Evolutionary conservation across 2,888 invertebrate species (phyloP), one percentile per base, ranked within the genome.

Genomic region (Drosophila anomalata): DNA sequence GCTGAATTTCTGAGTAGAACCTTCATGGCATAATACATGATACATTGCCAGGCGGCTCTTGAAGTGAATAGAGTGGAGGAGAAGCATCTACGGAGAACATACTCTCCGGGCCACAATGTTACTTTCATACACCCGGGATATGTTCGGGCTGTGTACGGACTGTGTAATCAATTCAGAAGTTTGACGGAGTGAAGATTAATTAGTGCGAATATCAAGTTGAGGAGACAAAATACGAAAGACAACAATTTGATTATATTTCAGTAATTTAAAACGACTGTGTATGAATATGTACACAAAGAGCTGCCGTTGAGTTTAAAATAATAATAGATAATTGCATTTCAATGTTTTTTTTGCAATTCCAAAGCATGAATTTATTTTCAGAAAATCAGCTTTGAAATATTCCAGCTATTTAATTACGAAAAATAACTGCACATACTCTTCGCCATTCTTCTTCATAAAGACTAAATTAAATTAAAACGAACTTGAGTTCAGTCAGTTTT

Each of bases 1-100:
- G 47, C 62, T 31, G 52, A 65, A 65, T 65, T 65, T 62, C 31
- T 62, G 52, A 65, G 39, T 12, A 60, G 61, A 65, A 41, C 46
- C 52, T 62, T 47, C 52, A 41, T 65, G 65, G 53, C 65, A 65
- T 65, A 53, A 62, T 65, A 47, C 62, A 62, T 65, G 65, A 53
- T 52, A 65, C 65, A 65, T 53, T 44, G 31, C 46, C 46, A 6
- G 44, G 22, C 17, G 36, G 50, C 42, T 36, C 50, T 26, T 51
- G n/a, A 20, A 22, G 14, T 47, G 39, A 22, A 36, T 36, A 36
- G 36, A 36, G n/a, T n/a, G 33, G 42, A 29, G 29, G 44, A 41
- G 22, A 29, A 39, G 24, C 39, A 36, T 24, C 39, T 17, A 17
- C 17, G 17, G 17, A 17, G 17, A 36, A 36, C 36, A 36, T 22